Evolutionary conservation across 2,888 invertebrate genomes (phyloP), one percentile per base, ranked within the genome.

Genomic region (Trisateles emortualis): DNA sequence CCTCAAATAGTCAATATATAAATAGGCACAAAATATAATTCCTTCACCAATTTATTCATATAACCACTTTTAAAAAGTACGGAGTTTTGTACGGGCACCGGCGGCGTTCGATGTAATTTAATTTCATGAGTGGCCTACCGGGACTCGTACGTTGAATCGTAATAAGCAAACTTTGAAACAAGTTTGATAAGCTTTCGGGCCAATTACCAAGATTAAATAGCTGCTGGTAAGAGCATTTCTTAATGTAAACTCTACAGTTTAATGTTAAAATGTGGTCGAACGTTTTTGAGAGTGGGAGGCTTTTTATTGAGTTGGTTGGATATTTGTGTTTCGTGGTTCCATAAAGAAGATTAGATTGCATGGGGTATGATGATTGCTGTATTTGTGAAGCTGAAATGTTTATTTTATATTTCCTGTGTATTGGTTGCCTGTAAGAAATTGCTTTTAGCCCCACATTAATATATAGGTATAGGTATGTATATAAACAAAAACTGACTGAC

Each of bases 81-180:
- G 69, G 75, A 83, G 81, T 81, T 81, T 78, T 74, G 69, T 77
- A 72, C 73, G 59, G 62, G 76, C 64, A 75, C 78, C 61, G 68
- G 52, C 69, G 66, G 64, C 71, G 79, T 80, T 84, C 81, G 78
- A 78, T 81, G 83, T 88, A 86, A 88, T 88, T 87, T 88, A 87
- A 88, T 88, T 86, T 84, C 83, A 81, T 83, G 87, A 87, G 87
- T 87, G 85, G 86, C 76, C 84, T 78, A 75, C 81, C 76, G 72
- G 64, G 67, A 61, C 73, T 74, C 74, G 76, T 77, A 78, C 81
- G 78, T 73, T 73, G 83, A 84, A 83, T 85, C 78, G 80, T 87
- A 86, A 85, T 83, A 81, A 82, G 86, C 77, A 76, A 87, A 87
- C 81, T 88, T 87, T 68, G 72, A 70, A 77, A 76, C 78, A 81